These are phyloP conservation scores for Meloe dianella DNA, from an alignment of 2,888 invertebrate species.

Conservation along the genomic window DNA sequence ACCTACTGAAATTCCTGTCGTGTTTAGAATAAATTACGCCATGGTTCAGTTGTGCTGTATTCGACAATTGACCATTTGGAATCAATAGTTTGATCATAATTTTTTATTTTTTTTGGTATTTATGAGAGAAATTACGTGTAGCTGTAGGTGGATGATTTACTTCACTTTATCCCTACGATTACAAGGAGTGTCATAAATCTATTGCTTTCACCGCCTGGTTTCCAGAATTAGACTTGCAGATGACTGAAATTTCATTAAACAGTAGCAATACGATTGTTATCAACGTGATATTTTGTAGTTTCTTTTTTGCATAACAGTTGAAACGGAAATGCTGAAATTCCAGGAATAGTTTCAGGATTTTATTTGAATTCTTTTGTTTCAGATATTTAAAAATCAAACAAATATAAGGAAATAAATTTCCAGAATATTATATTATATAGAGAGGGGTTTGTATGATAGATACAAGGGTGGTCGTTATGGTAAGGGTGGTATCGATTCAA, in stretches of 20 bases:
- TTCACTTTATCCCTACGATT: background rate
- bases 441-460: conserved; percentile 24
- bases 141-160: background rate
- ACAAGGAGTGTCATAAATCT: conserved; percentile 25
- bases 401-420: background rate
- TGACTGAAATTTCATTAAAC: conserved; percentile 31
- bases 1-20: no score
- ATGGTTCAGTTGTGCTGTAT: no score
- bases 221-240: conserved; percentile 33
- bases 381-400: background rate
- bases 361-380: conserved; percentile 16
- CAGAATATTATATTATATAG: conserved; percentile 26
- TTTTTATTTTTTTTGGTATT: background rate
- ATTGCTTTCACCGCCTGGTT: conserved; percentile 25
- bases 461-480: conserved; percentile 25
- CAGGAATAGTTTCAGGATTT: conserved; percentile 12
- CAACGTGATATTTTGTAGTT: conserved; percentile 20
- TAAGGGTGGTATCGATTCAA: conserved; percentile 31
- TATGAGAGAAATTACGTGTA: background rate
- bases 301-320: background rate
- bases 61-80: no score
- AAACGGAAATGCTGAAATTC: no score
- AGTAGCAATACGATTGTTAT: conserved; percentile 27
- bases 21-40: no score
- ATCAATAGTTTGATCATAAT: background rate